Evolutionary conservation across 92 coral and sea anemone species (phyloP), one percentile per base, ranked within the genome.

Genomic region (Meandrina meandrites): DNA sequence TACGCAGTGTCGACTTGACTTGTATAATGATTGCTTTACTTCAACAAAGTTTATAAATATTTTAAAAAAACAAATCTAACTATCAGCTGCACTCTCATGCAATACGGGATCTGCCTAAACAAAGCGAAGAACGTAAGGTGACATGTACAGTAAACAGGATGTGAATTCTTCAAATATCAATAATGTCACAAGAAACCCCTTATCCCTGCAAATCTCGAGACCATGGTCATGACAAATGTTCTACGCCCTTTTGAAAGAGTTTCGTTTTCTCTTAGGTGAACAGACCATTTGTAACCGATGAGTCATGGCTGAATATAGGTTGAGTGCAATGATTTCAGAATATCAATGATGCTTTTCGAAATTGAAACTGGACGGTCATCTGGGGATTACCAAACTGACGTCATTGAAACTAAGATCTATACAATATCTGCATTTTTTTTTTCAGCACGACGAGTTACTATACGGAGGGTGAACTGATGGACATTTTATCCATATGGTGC

Each of bases 111-210:
- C 16, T 37, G 78, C 37, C 51, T 40, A 50, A 36, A 22, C 78
- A 73, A 71, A 47, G 24, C 21, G 30, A 27, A 60, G 31, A 17
- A 35, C 10, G 4, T 51, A 73, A 73, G 1, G 24, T 40, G 37
- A n/a, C 27, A 28, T 73, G 78, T 73, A 22, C 10, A 66, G 78
- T 19, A 73, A 36, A 73, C 78, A 73, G 48, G 71, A 66, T 66
- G 71, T 28, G 6, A 21, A 60, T 22, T 62, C 16, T 12, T 66
- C 17, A 37, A 5, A 5, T 6, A 21, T 1, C n/a, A 28, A 28
- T 30, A 12, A 11, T 10, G 27, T 73, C 11, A 5, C 27, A 37
- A 37, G 17, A 19, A 35, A 36, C 1, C 78, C n/a, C 51, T 73
- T 37, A 37, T 34, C 31, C 21, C 48, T 35, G 48, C 50, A 73